Base-by-base conservation (phyloP, 1,140 invertebrate species). In the Drosophila bifasciata region DNA sequence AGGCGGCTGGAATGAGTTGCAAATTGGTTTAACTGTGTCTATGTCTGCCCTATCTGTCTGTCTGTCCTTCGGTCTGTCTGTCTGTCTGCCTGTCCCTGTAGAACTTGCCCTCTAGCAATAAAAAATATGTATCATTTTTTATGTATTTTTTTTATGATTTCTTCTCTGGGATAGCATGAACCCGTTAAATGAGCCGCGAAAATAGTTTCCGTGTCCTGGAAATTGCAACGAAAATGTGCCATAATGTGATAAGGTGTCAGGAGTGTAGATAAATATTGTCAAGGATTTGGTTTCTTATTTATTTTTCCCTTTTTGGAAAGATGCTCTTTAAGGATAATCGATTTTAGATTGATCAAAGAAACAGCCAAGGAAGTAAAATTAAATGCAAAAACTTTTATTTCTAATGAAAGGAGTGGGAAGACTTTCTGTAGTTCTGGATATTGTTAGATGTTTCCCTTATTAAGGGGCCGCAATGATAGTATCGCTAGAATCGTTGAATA, bases 141-240 rank as follows among this genome's bases (percentile, higher is more conserved):
- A 68, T 44, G 62, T 79, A 25, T 73, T 43, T 62, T 62, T 79
- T 67, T 64, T 58, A 58, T 45, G 46, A 72, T 74, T 69, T 76
- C 60, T 50, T 53, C 51, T 39, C 68, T 51, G 64, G 46, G 69
- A 25, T 39, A 32, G 59, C 25, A 48, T 45, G 48, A 75, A 56
- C 76, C 80, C 80, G 85, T 89, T 88, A 84, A 88, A 88, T 84
- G 84, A 88, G 76, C 67, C 84, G 84, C 84, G 84, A 88, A 88
- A 88, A 88, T 88, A 88, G 84, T 88, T 88, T 88, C 84, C 84
- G 84, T 83, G 76, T 72, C 81, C 64, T 62, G 70, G 50, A 88
- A 81, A 88, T 86, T 77, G 68, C 68, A 43, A 41, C 40, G 40
- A 56, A 72, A 73, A 73, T 52, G 41, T 44, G 13, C 23, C 50